phyloP scores from a whole-genome alignment of 2,888 invertebrate genomes.

The Agrotis clavis region DNA sequence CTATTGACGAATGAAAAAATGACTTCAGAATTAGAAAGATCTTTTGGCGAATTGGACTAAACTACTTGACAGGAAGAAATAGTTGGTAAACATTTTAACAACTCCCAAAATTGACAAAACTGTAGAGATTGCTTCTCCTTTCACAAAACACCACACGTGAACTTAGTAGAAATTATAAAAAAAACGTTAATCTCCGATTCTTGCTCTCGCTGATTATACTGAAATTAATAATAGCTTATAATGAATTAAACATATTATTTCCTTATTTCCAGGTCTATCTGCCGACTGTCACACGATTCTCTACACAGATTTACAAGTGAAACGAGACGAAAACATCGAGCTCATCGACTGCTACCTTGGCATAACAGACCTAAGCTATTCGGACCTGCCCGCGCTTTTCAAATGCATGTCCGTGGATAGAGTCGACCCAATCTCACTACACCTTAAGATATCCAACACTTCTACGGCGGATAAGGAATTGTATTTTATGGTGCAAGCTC shows the following conservation, averaged over 20 bases:
- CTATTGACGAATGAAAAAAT: no score
- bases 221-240: no score
- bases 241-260: slow-evolving; percentile 7
- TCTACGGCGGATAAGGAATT: slow-evolving; percentile 70
- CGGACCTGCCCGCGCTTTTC: slow-evolving; percentile 77
- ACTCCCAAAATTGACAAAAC: no score
- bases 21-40: no score
- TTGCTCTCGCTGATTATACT: no score
- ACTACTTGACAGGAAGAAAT: no score
- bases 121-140: no score
- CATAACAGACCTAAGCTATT: slow-evolving; percentile 72
- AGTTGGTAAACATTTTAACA: no score
- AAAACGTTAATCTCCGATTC: no score
- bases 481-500: slow-evolving; percentile 87
- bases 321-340: slow-evolving; percentile 82
- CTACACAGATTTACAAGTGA: slow-evolving; percentile 92
- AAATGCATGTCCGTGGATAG: slow-evolving; percentile 89
- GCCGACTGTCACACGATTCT: slow-evolving; percentile 92
- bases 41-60: no score
- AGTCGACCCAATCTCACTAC: slow-evolving; percentile 78
- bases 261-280: slow-evolving; percentile 92
- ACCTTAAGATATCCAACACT: slow-evolving; percentile 84
- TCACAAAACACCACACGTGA: no score
- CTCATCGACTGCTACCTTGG: slow-evolving; percentile 81
- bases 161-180: no score